phyloP scores from a whole-genome alignment of 2,888 invertebrate species.

The Poecilus cupreus region DNA sequence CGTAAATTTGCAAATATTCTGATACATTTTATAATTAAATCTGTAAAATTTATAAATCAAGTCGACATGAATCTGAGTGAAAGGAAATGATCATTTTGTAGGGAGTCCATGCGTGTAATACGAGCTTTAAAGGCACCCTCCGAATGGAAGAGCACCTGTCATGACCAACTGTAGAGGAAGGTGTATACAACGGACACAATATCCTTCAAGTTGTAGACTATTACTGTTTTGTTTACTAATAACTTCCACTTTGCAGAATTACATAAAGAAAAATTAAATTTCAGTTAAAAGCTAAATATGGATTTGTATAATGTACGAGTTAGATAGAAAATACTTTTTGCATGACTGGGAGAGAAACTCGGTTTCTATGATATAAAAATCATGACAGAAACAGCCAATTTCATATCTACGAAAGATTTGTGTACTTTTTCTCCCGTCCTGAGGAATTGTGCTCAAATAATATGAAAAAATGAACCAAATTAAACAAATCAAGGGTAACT shows the following conservation, averaged over 20 bases:
- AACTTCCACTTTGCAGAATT: conserved; percentile 1
- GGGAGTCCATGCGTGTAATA: conserved; percentile 32
- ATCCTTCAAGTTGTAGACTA: conserved; percentile 28
- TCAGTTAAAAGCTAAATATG: background rate
- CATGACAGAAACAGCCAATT: too few species aligned
- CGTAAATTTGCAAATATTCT: background rate
- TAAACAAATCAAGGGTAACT: too few species aligned
- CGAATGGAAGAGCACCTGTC: conserved; percentile 41
- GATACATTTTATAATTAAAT: conserved; percentile 2
- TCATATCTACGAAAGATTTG: too few species aligned
- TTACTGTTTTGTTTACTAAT: conserved; percentile 37
- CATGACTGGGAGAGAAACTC: too few species aligned
- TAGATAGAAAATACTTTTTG: too few species aligned
- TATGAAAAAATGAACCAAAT: too few species aligned
- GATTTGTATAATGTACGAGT: too few species aligned
- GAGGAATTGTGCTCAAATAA: too few species aligned
- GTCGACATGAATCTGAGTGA: background rate
- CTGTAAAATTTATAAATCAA: background rate
- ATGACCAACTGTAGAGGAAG: conserved; percentile 42
- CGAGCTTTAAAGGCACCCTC: conserved; percentile 40
- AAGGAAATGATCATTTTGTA: background rate
- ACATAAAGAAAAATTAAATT: background rate
- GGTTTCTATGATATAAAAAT: too few species aligned
- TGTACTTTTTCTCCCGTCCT: too few species aligned
- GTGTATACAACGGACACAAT: conserved; percentile 33